A percentile compares a stretch with the other conserved stretches of the same genome.
These are phyloP conservation scores for Philopedon plagiatum DNA, from an alignment of 2,888 invertebrate genomes.

Conservation along the genomic window DNA sequence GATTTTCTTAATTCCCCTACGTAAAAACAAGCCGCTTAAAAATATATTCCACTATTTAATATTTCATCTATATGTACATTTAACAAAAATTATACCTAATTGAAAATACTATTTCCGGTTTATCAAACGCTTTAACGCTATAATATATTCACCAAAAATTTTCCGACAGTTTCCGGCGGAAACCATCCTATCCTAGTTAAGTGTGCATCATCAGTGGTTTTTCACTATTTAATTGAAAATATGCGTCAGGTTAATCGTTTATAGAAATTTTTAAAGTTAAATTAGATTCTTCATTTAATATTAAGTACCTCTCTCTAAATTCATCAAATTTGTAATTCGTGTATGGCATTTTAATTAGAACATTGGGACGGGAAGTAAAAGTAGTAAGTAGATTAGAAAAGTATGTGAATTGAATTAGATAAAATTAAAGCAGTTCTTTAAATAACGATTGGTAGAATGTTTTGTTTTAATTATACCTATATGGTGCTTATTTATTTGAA, in stretches of 20 bases:
- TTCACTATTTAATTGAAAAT: conserved; percentile 1
- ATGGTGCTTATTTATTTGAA: neutral
- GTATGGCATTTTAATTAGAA: conserved; percentile 26
- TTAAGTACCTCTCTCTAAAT: conserved; percentile 15
- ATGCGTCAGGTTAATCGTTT: neutral
- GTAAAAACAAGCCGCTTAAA: too few species aligned
- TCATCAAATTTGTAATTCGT: conserved; percentile 1
- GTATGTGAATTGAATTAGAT: conserved; percentile 8
- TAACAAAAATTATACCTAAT: too few species aligned
- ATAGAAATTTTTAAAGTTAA: neutral
- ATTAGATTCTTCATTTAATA: neutral
- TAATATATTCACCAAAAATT: neutral
- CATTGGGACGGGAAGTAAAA: conserved; percentile 44
- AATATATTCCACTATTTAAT: too few species aligned
- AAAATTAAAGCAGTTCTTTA: conserved; percentile 10
- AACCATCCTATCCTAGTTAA: conserved; percentile 2
- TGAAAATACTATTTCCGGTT: too few species aligned
- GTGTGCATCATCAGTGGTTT: neutral
- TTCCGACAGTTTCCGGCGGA: neutral
- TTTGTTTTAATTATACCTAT: neutral
- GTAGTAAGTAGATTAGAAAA: conserved; percentile 29
- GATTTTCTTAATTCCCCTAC: too few species aligned
- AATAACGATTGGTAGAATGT: neutral
- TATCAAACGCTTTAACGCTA: neutral
- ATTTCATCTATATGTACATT: too few species aligned